Conservation (phyloP, 92 coral and sea anemone species). For the Epizoanthus scotinus region DNA sequence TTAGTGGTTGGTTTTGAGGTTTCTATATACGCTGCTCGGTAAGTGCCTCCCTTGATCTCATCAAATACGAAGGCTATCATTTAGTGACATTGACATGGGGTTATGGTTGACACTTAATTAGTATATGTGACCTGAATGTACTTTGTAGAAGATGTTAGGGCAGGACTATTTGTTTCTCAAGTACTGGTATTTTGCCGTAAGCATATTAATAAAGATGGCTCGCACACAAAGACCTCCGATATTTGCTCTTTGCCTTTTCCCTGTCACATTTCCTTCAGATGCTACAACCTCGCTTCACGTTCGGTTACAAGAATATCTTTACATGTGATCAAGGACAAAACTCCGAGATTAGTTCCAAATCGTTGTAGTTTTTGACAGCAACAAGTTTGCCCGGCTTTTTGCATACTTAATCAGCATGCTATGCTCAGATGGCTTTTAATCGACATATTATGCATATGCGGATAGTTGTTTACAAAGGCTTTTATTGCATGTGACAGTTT, state of each 20-base stretch:
- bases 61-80: background rate
- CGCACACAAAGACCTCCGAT: constrained; percentile 35
- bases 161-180: constrained; percentile 39
- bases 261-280: constrained; percentile 32
- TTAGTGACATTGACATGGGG: background rate
- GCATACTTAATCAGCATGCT: constrained; percentile 35
- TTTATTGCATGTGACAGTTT: constrained; percentile 33
- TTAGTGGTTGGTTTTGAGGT: background rate
- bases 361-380: constrained; percentile 14
- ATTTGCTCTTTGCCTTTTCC: constrained; percentile 21
- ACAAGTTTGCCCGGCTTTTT: constrained; percentile 17
- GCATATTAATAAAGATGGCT: constrained; percentile 40
- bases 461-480: constrained; percentile 32
- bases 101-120: constrained; percentile 39
- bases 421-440: constrained; percentile 41
- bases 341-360: background rate
- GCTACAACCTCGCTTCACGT: constrained; percentile 11
- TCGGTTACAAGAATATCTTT: constrained; percentile 18
- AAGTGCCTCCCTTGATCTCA: background rate
- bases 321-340: background rate
- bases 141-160: constrained; percentile 31
- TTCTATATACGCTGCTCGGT: no score
- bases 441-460: constrained; percentile 33
- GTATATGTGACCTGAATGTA: constrained; percentile 32
- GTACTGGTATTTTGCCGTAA: constrained; percentile 45